Evolutionary conservation across 2,797 vertebrate species (phyloP).

Genomic region (Hemibagrus guttatus): DNA sequence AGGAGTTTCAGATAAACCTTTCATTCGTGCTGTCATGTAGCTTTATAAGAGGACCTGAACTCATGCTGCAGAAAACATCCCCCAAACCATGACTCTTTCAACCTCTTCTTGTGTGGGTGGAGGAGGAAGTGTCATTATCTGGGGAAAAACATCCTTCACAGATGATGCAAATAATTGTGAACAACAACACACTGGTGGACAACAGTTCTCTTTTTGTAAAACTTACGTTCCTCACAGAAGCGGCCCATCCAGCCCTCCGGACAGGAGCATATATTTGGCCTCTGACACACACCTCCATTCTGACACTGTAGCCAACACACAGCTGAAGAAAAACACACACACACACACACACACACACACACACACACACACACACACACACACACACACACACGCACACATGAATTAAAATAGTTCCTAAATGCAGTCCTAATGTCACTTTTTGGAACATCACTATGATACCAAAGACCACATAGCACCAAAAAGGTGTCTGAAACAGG

Average conservation of each 20-base stretch:
- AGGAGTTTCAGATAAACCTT: too few species aligned
- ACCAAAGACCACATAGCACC: background rate
- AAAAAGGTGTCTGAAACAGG: background rate
- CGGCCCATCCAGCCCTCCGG: conserved; percentile 96
- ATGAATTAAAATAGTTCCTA: background rate
- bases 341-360: conserved; percentile 20
- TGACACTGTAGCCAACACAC: conserved; percentile 92
- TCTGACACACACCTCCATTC: conserved; percentile 91
- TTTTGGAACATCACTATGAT: background rate
- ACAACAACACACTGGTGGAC: background rate
- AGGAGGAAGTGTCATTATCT: too few species aligned
- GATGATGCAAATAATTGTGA: background rate
- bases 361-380: conserved; percentile 4
- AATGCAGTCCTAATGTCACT: background rate
- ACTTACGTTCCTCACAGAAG: conserved; percentile 95
- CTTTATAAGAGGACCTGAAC: too few species aligned
- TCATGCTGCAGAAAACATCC: too few species aligned
- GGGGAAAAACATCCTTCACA: background rate
- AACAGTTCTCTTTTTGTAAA: background rate
- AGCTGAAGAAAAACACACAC: conserved; percentile 72
- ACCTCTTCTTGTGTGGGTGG: too few species aligned
- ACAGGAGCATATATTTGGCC: conserved; percentile 91
- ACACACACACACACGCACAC: background rate
- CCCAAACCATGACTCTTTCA: too few species aligned
- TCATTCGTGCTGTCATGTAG: too few species aligned